These are phyloP conservation scores for Eupithecia subfuscata DNA, from an alignment of 2,888 invertebrate species.

Conservation along the genomic window DNA sequence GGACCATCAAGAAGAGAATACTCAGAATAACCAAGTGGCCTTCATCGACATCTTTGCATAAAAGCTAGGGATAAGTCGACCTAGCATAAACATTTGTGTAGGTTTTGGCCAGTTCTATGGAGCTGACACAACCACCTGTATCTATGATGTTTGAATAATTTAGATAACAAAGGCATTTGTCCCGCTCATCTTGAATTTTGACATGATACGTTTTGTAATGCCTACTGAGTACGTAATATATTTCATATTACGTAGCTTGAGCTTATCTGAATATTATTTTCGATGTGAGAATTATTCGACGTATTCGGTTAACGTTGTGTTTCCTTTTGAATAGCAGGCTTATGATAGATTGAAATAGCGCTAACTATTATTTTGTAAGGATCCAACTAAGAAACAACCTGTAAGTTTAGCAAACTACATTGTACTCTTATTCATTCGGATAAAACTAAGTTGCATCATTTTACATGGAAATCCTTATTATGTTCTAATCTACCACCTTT, in stretches of 20 bases:
- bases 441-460: background rate
- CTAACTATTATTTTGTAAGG: background rate
- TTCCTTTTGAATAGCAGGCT: background rate
- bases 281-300: background rate
- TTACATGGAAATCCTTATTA: background rate
- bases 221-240: too few species aligned
- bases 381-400: background rate
- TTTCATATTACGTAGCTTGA: background rate
- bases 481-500: background rate
- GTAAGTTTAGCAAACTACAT: background rate
- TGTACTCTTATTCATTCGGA: background rate
- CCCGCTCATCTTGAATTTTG: background rate
- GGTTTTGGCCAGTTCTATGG: slow-evolving; percentile 27
- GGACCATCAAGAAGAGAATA: slow-evolving; percentile 12
- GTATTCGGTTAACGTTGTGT: background rate
- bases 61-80: slow-evolving; percentile 32
- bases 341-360: background rate
- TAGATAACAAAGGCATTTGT: background rate
- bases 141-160: background rate
- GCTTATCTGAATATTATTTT: background rate
- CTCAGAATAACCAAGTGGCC: slow-evolving; percentile 30
- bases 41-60: slow-evolving; percentile 35
- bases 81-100: slow-evolving; percentile 38
- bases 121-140: slow-evolving; percentile 29
- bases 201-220: background rate